phyloP scores from a whole-genome alignment of 2,888 invertebrate genomes.

The Leptinotarsa peninsularis region DNA sequence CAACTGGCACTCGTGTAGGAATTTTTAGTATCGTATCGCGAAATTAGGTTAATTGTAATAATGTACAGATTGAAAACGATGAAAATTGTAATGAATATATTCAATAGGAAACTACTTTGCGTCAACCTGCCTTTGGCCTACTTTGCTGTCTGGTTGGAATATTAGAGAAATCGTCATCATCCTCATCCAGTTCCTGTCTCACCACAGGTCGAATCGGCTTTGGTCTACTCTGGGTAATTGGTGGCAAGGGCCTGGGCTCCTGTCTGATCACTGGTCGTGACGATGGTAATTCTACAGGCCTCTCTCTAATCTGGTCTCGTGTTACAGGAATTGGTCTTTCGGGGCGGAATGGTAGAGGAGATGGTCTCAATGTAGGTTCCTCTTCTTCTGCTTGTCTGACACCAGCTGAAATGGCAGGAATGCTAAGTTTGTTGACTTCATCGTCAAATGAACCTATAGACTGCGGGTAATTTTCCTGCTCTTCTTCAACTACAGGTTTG shows the following conservation, averaged over 20 bases:
- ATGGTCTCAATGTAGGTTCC: slow-evolving; percentile 38
- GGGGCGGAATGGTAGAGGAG: slow-evolving; percentile 59
- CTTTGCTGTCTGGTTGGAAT: slow-evolving; percentile 44
- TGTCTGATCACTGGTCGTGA: slow-evolving; percentile 32
- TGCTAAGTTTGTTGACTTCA: slow-evolving; percentile 56
- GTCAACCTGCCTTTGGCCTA: slow-evolving; percentile 48
- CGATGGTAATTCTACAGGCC: slow-evolving; percentile 47
- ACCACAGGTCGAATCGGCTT: slow-evolving; percentile 44
- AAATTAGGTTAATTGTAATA: no score
- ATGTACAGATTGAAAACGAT: no score
- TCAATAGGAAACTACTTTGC: no score
- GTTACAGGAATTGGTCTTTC: slow-evolving; percentile 61
- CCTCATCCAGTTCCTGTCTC: slow-evolving; percentile 55
- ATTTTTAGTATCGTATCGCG: no score
- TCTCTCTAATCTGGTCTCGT: slow-evolving; percentile 59
- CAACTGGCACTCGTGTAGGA: no score
- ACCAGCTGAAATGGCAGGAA: slow-evolving; percentile 51
- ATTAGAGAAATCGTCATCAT: slow-evolving; percentile 43
- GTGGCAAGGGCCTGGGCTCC: slow-evolving; percentile 8
- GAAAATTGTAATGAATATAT: no score
- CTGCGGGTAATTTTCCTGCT: slow-evolving; percentile 71
- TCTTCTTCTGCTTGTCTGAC: slow-evolving; percentile 50
- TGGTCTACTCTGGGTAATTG: slow-evolving; percentile 35
- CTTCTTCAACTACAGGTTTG: slow-evolving; percentile 77
- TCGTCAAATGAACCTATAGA: slow-evolving; percentile 55